phyloP scores from a whole-genome alignment of 1,140 invertebrate genomes.

The Caenorhabditis briggsae region DNA sequence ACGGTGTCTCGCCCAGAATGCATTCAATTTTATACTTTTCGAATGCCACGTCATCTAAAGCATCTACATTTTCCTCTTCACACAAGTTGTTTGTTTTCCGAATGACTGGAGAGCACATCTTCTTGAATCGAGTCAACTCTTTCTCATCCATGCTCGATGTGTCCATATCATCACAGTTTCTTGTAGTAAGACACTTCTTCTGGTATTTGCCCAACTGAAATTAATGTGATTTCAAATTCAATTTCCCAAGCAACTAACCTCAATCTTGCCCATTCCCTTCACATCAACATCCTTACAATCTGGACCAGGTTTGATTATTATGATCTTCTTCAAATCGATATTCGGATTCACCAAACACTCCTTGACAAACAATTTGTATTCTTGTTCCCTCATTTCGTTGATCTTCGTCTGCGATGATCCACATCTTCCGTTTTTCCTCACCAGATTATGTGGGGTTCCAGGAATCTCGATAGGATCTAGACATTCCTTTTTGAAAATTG shows the following conservation, averaged over 20 bases:
- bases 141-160: not conserved
- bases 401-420: not conserved
- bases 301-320: not conserved
- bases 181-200: not conserved
- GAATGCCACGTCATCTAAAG: not conserved
- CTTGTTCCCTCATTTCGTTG: slow-evolving; percentile 5
- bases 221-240: not conserved
- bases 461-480: slow-evolving; percentile 1
- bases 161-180: slow-evolving; percentile 6
- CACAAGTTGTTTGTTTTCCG: not conserved
- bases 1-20: not conserved
- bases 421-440: slow-evolving; percentile 42
- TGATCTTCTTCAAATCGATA: slow-evolving; percentile 5
- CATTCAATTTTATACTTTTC: slow-evolving; percentile 9
- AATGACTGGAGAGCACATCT: not conserved
- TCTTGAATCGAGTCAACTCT: not conserved
- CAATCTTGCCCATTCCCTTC: not conserved
- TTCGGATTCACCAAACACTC: slow-evolving; percentile 6
- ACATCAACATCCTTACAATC: not conserved
- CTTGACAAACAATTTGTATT: slow-evolving; percentile 21
- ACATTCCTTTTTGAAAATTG: slow-evolving; percentile 7
- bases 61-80: not conserved
- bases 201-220: slow-evolving; percentile 21
- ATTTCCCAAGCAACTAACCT: not conserved
- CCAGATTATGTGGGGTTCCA: not conserved